Evolutionary conservation across 2,888 invertebrate species (phyloP).

Genomic region (Drosophila pegasa): DNA sequence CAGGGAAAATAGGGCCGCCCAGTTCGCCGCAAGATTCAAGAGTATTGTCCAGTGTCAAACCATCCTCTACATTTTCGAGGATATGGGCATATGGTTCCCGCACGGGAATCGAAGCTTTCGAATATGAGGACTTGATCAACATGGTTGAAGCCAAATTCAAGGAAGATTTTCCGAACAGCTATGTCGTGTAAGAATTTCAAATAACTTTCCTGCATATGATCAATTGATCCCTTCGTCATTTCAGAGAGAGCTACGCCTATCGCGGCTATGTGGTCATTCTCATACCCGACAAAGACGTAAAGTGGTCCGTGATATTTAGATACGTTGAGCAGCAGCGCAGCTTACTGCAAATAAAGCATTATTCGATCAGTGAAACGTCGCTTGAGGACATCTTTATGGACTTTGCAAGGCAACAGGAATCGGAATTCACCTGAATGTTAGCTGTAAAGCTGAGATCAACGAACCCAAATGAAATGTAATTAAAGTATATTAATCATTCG

Average conservation of each 20-base stretch:
- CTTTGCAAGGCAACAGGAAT: constrained; percentile 86
- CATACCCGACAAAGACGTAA: constrained; percentile 85
- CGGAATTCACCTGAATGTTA: background rate
- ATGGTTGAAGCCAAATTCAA: constrained; percentile 28
- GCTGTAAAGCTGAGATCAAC: background rate
- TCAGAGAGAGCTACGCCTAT: constrained; percentile 87
- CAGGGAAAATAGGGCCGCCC: background rate
- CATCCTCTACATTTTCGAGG: background rate
- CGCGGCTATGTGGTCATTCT: constrained; percentile 89
- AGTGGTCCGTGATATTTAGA: constrained; percentile 89
- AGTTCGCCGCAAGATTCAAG: background rate
- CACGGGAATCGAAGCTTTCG: background rate
- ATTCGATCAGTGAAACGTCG: constrained; percentile 90
- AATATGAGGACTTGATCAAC: background rate
- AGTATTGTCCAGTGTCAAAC: background rate
- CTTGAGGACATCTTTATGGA: constrained; percentile 90
- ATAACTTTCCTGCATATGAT: background rate
- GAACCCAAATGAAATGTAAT: background rate
- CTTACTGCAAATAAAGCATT: constrained; percentile 88
- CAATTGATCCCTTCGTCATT: background rate
- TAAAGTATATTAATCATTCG: background rate
- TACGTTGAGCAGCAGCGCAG: constrained; percentile 88
- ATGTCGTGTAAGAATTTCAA: constrained; percentile 31
- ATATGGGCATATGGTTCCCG: background rate
- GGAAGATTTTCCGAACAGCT: constrained; percentile 37